These are phyloP conservation scores for Loriculus beryllinus DNA, from an alignment of 2,797 vertebrate genomes.

Conservation along the genomic window DNA sequence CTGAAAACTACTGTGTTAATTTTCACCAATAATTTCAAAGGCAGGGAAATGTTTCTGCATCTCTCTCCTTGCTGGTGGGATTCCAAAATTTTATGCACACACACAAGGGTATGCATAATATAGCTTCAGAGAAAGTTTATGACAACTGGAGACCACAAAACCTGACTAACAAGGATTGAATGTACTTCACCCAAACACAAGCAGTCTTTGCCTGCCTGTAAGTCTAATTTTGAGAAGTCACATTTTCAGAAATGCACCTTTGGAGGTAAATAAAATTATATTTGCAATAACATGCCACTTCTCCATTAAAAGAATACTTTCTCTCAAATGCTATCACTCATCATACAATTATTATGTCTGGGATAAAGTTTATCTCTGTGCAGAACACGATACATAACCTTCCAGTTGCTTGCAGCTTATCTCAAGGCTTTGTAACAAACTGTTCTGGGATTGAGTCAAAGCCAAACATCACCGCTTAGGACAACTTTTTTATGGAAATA, in stretches of 20 bases:
- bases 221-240: neutral
- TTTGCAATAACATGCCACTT: neutral
- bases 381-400: neutral
- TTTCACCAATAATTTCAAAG: conserved; percentile 3
- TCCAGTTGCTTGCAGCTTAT: neutral
- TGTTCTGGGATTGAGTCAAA: neutral
- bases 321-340: neutral
- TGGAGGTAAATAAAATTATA: neutral
- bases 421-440: neutral
- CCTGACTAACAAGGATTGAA: neutral
- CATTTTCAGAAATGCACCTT: neutral
- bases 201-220: neutral
- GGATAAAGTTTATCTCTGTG: neutral
- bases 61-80: neutral
- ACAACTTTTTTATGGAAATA: neutral
- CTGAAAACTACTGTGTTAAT: neutral
- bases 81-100: neutral
- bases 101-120: neutral
- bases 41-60: neutral
- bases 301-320: neutral
- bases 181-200: neutral
- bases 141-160: neutral
- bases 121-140: neutral
- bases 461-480: neutral
- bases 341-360: neutral